Evolutionary conservation across 2,888 invertebrate species (phyloP), one percentile per base, ranked within the genome.

Genomic region (Microplitis manilae): DNA sequence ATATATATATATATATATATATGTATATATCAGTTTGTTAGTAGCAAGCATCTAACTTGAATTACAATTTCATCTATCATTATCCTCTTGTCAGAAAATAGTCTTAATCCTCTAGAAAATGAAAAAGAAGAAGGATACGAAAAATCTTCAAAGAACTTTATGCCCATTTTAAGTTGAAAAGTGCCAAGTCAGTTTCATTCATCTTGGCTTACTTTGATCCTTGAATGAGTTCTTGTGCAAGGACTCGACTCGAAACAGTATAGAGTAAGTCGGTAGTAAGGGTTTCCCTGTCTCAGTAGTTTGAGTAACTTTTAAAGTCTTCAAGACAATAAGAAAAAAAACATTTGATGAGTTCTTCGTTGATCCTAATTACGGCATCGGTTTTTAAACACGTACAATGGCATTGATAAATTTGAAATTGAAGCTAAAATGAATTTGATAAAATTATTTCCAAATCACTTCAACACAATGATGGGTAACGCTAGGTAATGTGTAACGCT

Each of bases 191-290:
- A 13, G 50, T 50, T 50, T 41, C 41, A 69, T 69, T 50, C 41
- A 69, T 39, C 40, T 41, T 69, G 20, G 69, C 50, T 50, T 15
- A 69, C 59, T 69, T 69, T 69, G 69, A 69, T 69, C 69, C 69
- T 50, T 69, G 7, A 69, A 69, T 69, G 69, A 50, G n/a, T 50
- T 15, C 69, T 50, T 59, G n/a, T 69, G 50, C 15, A 20, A 40
- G 50, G 69, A 50, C 50, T 50, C 50, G 20, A 69, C 50, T 50
- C 50, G 50, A 69, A 20, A 69, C 69, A 69, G 41, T 50, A 20
- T 5, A 40, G 40, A 69, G 50, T 40, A 40, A 68, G 40, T 40
- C 40, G 68, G 40, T 40, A 68, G 38, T 40, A 68, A 40, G 30
- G 40, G 40, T 41, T 69, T 69, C 69, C 20, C 50, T 13, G 50